Base-by-base conservation (phyloP, 2,113 vertebrate species). In the Oreochromis aureus region DNA sequence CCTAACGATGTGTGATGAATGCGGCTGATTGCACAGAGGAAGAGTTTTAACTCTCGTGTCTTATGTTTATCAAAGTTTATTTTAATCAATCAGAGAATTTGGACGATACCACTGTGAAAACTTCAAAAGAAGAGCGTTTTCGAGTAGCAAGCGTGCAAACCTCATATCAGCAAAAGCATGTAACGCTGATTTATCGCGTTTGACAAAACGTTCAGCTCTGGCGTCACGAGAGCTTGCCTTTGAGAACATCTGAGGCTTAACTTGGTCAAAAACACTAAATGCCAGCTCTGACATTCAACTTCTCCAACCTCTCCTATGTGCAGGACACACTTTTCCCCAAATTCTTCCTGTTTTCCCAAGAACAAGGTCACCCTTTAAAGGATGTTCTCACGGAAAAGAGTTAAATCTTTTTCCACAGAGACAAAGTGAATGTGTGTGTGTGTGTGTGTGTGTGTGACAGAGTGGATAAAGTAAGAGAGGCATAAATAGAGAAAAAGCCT, bases 401-500 rank as follows among this genome's bases (percentile, higher is more conserved):
- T 63, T 53, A 58, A 82, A 59, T 80, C 59, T 78, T 53, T 30
- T 78, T 53, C 73, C 73, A 32, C 27, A 34, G 73, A 53, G 73
- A 32, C 0, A 30, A 10, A 78, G 71, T n/a, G 16, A 34, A 46
- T 39, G 39, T 59, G 24, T 61, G 71, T 54, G 80, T 66, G 59
- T 12, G 69, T 83, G 41, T 61, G 51, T 39, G 39, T 59, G 24
- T 61, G 71, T 54, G 80, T 66, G 59, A 59, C 22, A 78, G 80
- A 76, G 46, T 71, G 61, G 32, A 44, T 55, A 85, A 58, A 87
- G 59, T 80, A 63, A 51, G 44, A 85, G 80, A 66, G 41, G 55
- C 19, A 32, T 55, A 87, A 90, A 86, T 24, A 83, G 54, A 53
- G 22, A 88, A 82, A 89, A 89, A 83, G 71, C 30, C 59, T 87